A percentile compares a stretch with the other conserved stretches of the same genome.
These are phyloP conservation scores for Fabriciana adippe DNA, from an alignment of 2,888 invertebrate genomes.

Conservation along the genomic window DNA sequence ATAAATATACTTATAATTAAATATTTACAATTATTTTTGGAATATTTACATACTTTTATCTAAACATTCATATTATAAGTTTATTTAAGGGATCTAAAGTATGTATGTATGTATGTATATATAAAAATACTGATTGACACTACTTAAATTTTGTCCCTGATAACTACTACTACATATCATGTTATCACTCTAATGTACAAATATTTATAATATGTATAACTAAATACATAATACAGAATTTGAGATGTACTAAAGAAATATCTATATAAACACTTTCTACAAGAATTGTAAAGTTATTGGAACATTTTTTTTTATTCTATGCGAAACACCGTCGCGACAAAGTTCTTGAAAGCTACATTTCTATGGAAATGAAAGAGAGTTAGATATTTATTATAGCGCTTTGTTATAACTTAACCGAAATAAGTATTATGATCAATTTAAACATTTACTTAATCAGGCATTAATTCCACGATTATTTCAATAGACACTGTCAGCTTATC, in stretches of 20 bases:
- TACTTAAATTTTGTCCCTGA: constrained; percentile 6
- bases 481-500: no score
- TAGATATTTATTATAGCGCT: no score
- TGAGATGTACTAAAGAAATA: background rate
- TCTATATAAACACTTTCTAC: background rate
- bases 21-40: constrained; percentile 34
- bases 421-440: no score
- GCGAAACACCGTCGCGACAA: no score
- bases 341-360: no score
- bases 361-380: no score
- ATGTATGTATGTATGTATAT: background rate
- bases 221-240: background rate
- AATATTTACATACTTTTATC: constrained; percentile 29
- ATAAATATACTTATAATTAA: constrained; percentile 37
- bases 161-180: constrained; percentile 1
- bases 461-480: no score
- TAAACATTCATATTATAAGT: background rate
- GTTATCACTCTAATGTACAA: constrained; percentile 11
- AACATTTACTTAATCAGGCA: no score
- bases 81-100: background rate
- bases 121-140: constrained; percentile 5
- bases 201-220: constrained; percentile 9
- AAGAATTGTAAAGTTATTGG: no score
- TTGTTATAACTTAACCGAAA: no score
- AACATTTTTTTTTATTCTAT: no score